phyloP scores from a whole-genome alignment of 2,113 vertebrate species.

The Brachyhypopomus gauderio region DNA sequence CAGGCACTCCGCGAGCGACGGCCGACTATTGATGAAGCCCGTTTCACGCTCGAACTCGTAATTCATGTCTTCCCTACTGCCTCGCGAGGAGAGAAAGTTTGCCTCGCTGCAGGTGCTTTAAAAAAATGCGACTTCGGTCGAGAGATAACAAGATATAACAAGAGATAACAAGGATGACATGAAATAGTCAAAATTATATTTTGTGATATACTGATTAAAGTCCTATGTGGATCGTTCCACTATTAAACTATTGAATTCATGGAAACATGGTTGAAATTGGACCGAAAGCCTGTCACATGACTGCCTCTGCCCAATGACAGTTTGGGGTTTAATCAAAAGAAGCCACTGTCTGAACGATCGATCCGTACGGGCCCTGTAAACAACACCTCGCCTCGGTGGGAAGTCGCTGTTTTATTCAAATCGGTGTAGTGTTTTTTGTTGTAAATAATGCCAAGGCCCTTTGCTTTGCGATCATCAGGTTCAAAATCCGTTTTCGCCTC shows the following conservation, averaged over 20 bases:
- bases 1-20: constrained; percentile 98
- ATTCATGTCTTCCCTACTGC: constrained; percentile 91
- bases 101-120: not conserved
- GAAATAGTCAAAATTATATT: constrained; percentile 63
- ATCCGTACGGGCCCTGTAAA: constrained; percentile 88
- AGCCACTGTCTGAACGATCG: constrained; percentile 97
- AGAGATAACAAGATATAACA: constrained; percentile 79
- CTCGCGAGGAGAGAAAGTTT: not conserved
- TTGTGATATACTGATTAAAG: constrained; percentile 80
- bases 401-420: constrained; percentile 85
- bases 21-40: constrained; percentile 99
- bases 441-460: not conserved
- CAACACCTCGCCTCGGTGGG: constrained; percentile 91
- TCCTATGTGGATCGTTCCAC: constrained; percentile 90
- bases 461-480: not conserved
- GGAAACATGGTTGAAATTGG: constrained; percentile 96
- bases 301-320: constrained; percentile 98
- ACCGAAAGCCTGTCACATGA: constrained; percentile 97
- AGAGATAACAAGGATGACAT: constrained; percentile 76
- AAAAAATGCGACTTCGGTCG: constrained; percentile 84
- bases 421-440: not conserved
- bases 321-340: constrained; percentile 98
- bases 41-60: constrained; percentile 98
- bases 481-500: not conserved
- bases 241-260: constrained; percentile 97